Percentiles rank a stretch among this genome's conserved stretches.
Evolutionary conservation across 1,140 invertebrate species (phyloP).

Genomic region (Andricus grossulariae): DNA sequence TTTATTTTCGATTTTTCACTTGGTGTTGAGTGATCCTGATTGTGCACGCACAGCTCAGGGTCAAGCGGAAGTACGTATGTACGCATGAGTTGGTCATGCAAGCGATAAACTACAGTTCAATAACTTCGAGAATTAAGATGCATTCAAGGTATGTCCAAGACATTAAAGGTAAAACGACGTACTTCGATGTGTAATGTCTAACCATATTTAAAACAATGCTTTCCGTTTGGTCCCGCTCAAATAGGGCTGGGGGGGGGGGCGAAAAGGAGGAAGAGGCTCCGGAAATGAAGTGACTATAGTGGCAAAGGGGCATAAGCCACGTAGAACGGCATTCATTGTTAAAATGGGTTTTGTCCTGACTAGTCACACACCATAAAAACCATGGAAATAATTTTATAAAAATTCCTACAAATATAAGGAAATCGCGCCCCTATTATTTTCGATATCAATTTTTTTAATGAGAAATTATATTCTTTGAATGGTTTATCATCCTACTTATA

Average conservation of each 20-base stretch:
- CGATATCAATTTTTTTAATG: neutral
- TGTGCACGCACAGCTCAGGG: neutral
- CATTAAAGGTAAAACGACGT: conserved; percentile 58
- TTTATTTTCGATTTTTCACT: no score
- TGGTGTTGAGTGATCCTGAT: neutral
- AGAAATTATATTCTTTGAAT: no score
- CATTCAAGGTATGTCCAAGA: conserved; percentile 45
- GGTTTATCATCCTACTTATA: no score
- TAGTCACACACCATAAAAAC: conserved; percentile 49
- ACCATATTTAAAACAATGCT: conserved; percentile 68
- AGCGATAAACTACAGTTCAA: conserved; percentile 52
- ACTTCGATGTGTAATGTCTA: conserved; percentile 63
- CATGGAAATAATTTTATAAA: no score
- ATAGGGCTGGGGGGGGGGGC: neutral
- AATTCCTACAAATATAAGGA: neutral
- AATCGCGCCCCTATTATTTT: neutral
- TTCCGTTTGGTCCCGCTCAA: conserved; percentile 49
- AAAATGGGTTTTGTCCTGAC: conserved; percentile 64
- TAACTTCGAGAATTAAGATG: conserved; percentile 62
- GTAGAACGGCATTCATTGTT: conserved; percentile 69
- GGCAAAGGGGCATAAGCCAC: conserved; percentile 63
- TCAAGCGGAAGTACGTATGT: conserved; percentile 54
- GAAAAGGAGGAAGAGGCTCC: conserved; percentile 52
- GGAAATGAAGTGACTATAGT: conserved; percentile 63
- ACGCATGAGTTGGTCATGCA: conserved; percentile 52